Conservation (phyloP, 2,797 vertebrate species). For the Tapirus indicus region DNA sequence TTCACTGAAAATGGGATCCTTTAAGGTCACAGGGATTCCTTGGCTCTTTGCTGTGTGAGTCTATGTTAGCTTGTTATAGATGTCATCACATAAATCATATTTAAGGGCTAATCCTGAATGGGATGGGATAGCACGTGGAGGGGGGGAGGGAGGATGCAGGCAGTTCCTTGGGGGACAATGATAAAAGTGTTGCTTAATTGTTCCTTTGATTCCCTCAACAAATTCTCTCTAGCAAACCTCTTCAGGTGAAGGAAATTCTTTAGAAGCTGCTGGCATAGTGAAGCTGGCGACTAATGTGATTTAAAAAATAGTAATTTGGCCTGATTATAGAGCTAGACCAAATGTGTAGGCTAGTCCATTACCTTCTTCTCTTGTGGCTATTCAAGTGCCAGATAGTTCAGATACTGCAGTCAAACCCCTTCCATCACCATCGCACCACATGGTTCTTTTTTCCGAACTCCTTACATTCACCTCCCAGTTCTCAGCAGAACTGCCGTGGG, state of each 20-base stretch:
- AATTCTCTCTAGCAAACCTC: not conserved
- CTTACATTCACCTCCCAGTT: not conserved
- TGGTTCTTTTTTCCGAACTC: not conserved
- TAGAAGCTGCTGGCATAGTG: not conserved
- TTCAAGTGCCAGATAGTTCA: not conserved
- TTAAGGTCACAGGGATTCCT: not conserved
- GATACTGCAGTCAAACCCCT: not conserved
- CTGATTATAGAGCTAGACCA: not conserved
- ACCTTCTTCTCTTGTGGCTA: not conserved
- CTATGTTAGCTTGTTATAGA: accelerated
- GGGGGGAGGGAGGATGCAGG: not conserved
- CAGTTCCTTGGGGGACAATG: not conserved
- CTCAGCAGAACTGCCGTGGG: not conserved
- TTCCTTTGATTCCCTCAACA: not conserved
- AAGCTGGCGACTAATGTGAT: not conserved
- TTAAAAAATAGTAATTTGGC: not conserved
- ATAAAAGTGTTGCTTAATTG: not conserved
- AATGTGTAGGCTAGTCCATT: not conserved
- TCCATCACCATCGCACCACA: not conserved
- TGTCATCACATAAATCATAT: not conserved
- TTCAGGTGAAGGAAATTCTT: not conserved
- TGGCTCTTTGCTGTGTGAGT: not conserved
- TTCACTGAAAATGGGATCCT: not conserved
- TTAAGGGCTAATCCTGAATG: not conserved
- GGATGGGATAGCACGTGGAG: not conserved